phyloP scores from a whole-genome alignment of 2,113 vertebrate species.

The Gnathonemus echidnorhynchus region DNA sequence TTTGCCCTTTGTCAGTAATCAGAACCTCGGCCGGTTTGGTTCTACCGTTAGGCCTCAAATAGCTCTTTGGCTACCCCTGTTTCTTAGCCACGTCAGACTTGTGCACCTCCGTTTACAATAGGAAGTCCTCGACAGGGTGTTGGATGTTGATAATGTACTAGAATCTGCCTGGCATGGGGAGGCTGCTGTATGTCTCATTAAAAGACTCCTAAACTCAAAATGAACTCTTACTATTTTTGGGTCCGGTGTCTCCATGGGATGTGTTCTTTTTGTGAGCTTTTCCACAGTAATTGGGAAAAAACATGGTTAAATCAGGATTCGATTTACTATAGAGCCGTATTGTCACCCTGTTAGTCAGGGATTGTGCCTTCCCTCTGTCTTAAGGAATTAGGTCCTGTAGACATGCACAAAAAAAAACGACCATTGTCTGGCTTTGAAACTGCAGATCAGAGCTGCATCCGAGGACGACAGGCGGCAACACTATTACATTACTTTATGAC shows the following conservation, averaged over 20 bases:
- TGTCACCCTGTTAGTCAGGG: background rate
- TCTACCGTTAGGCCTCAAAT: background rate
- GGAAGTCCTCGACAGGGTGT: background rate
- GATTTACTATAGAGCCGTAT: background rate
- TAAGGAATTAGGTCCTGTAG: background rate
- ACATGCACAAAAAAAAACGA: background rate
- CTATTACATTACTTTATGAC: background rate
- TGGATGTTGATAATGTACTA: background rate
- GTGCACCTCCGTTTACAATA: background rate
- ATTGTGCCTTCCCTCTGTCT: background rate
- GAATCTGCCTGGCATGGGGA: background rate
- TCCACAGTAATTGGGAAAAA: background rate
- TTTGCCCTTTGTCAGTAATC: too few species aligned
- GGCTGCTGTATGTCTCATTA: background rate
- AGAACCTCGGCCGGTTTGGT: background rate
- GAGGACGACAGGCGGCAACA: background rate
- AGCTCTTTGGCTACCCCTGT: background rate
- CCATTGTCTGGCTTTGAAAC: background rate
- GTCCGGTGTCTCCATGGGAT: background rate
- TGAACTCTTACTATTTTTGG: conserved; percentile 2
- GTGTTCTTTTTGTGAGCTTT: background rate
- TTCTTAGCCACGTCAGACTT: background rate
- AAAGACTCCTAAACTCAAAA: background rate
- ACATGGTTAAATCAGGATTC: background rate
- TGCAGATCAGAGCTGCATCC: background rate